Conservation (phyloP, 2,797 vertebrate species). For the Myripristis murdjan region DNA sequence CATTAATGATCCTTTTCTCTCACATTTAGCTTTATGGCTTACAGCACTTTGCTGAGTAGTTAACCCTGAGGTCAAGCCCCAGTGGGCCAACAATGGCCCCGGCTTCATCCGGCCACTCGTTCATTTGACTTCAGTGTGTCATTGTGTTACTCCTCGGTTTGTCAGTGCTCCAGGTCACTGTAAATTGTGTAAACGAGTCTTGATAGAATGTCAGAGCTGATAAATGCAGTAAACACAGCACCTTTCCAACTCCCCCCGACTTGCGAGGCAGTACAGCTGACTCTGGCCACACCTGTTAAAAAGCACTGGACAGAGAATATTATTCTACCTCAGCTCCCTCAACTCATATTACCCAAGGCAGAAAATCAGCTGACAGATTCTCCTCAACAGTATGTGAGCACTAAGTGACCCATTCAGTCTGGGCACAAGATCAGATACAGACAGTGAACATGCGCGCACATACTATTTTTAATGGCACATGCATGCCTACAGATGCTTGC, state of each 20-base stretch:
- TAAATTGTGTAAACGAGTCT: slow-evolving; percentile 14
- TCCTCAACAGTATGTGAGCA: slow-evolving; percentile 42
- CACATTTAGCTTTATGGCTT: slow-evolving; percentile 64
- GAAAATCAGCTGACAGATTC: slow-evolving; percentile 13
- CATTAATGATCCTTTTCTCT: slow-evolving; percentile 54
- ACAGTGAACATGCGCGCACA: slow-evolving; percentile 22
- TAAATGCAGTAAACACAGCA: slow-evolving; percentile 3
- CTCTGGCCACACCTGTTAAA: neutral
- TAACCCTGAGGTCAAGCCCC: slow-evolving; percentile 61
- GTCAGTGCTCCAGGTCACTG: slow-evolving; percentile 1
- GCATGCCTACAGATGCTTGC: neutral
- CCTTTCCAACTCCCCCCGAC: neutral
- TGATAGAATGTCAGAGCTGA: neutral
- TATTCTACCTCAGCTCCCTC: neutral
- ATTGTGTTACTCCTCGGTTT: slow-evolving; percentile 10
- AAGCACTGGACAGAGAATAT: neutral
- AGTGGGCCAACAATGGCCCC: slow-evolving; percentile 10
- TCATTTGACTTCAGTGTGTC: slow-evolving; percentile 26
- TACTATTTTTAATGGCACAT: neutral
- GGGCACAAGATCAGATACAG: slow-evolving; percentile 57
- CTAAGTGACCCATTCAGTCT: slow-evolving; percentile 52
- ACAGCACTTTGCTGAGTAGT: slow-evolving; percentile 63
- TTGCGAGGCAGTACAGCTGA: neutral
- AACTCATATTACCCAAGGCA: neutral
- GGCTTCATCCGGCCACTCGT: slow-evolving; percentile 26